Base-by-base conservation (phyloP, 2,797 vertebrate genomes). In the Percopsis omiscomaycus region DNA sequence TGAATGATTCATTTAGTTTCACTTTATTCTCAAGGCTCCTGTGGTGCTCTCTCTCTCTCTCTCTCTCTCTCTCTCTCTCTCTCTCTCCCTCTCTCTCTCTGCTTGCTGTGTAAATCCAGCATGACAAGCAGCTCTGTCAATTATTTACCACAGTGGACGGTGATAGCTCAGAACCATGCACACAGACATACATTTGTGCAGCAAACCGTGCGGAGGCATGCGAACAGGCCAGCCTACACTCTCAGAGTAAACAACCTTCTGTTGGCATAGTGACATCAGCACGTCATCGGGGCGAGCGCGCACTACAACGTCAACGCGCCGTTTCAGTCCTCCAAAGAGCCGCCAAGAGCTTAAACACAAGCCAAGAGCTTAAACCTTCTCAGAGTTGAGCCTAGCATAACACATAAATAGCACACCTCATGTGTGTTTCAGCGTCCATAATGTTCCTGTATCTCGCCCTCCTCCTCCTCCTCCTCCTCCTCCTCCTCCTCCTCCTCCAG, bases 141-240 rank as follows among this genome's bases (percentile, higher is more conserved):
- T 86, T 81, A 87, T 88, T 89, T 79, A 87, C 71, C 62, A 66
- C 67, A 53, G 75, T 67, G 84, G 80, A 84, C 77, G 69, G 74
- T 66, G 76, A 85, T 80, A 69, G 73, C 74, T 74, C 80, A 75
- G 71, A 83, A 74, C 30, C 55, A 46, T 42, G 61, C 61, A 72
- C 79, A 58, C 6, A 30, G 12, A 63, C 58, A 32, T 58, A 11
- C 51, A 32, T 49, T 54, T 8, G 42, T 64, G 52, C 46, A 27
- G 22, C 22, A 22, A 22, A 22, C 22, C 4, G 9, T 46, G 52
- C 49, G 5, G 63, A 74, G 8, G 59, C 30, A 14, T 62, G 54
- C 2, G 14, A 51, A 16, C 44, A 30, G 16, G 42, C 22, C 6
- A 14, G 27, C 28, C 13, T 5, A 16, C 47, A 32, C 61, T 27